phyloP scores from a whole-genome alignment of 2,113 vertebrate genomes.

The Leucopsar rothschildi region DNA sequence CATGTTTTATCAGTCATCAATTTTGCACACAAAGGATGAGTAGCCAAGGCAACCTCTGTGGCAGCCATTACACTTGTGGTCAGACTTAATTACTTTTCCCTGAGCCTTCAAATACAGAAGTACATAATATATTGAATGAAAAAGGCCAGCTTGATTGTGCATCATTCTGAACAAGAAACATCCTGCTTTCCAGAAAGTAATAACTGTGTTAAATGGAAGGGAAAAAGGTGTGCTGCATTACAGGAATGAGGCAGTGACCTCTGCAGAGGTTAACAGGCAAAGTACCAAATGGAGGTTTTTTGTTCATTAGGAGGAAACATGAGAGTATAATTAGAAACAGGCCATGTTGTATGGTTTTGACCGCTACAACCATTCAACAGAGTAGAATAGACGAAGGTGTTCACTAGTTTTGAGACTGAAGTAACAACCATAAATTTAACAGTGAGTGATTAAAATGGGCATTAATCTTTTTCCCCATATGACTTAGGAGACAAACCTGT shows the following conservation, averaged over 20 bases:
- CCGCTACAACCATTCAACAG: background rate
- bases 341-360: background rate
- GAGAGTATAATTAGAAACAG: conserved; percentile 45
- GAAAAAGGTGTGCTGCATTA: background rate
- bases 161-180: background rate
- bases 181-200: background rate
- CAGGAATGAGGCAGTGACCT: background rate
- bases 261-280: conserved; percentile 25
- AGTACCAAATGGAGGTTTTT: background rate
- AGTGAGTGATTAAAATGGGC: background rate
- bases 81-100: background rate
- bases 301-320: conserved; percentile 32
- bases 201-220: background rate
- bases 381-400: background rate
- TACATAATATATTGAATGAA: background rate
- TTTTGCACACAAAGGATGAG: background rate
- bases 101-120: background rate
- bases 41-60: background rate
- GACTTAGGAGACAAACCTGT: background rate
- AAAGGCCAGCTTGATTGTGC: background rate
- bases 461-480: background rate
- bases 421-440: background rate
- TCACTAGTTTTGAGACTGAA: background rate
- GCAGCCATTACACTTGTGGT: background rate
- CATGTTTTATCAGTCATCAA: background rate